Conservation (phyloP, 2,888 invertebrate species). For the Chrysolina haemoptera region DNA sequence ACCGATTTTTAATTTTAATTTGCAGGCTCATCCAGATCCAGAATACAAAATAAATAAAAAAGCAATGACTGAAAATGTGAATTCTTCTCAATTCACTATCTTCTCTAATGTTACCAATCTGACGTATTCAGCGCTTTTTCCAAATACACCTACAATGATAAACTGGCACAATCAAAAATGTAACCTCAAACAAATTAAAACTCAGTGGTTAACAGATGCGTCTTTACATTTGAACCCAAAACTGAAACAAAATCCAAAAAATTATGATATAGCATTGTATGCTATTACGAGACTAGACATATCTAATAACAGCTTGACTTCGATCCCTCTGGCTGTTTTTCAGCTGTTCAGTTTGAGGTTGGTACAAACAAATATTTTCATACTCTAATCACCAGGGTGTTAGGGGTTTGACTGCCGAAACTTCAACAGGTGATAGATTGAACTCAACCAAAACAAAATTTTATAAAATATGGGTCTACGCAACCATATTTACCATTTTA, state of each 20-base stretch:
- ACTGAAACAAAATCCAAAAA: conserved; percentile 79
- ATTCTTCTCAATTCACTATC: conserved; percentile 72
- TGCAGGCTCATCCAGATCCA: conserved; percentile 87
- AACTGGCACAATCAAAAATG: conserved; percentile 92
- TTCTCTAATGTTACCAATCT: conserved; percentile 74
- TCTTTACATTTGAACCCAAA: conserved; percentile 89
- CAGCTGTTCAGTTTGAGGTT: conserved; percentile 78
- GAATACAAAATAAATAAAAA: conserved; percentile 95
- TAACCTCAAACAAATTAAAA: conserved; percentile 79
- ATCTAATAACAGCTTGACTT: conserved; percentile 88
- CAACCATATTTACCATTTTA: too few species aligned
- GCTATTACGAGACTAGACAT: conserved; percentile 95
- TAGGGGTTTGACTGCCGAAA: too few species aligned
- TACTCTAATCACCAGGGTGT: too few species aligned
- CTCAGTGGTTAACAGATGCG: conserved; percentile 89
- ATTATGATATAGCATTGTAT: conserved; percentile 82
- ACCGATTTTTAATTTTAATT: conserved; percentile 29
- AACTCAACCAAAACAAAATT: too few species aligned
- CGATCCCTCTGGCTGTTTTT: conserved; percentile 87
- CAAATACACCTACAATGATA: conserved; percentile 88
- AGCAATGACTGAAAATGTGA: conserved; percentile 79
- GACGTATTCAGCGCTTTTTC: conserved; percentile 86
- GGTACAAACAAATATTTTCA: background rate
- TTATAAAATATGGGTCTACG: too few species aligned
- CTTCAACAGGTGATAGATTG: too few species aligned